Percentiles rank a stretch among this genome's conserved stretches.
phyloP scores from a whole-genome alignment of 2,888 invertebrate species.

The Thumatha senex region DNA sequence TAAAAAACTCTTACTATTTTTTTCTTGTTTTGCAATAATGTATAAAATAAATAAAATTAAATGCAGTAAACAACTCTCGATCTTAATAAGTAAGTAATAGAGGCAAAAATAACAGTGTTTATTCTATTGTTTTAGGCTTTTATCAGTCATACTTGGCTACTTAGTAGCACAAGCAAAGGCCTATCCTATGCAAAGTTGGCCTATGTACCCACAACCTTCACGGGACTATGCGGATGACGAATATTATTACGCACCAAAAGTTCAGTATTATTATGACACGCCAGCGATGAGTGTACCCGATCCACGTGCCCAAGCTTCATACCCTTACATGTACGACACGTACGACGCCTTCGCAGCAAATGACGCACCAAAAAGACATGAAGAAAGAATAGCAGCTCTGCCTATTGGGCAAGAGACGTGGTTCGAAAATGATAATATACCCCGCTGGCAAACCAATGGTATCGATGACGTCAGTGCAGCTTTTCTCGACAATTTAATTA shows the following conservation, averaged over 20 bases:
- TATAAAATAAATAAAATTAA: too few relatives aligned
- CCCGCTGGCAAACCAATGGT: slow-evolving; percentile 70
- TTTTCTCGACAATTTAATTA: slow-evolving; percentile 86
- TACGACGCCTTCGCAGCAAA: slow-evolving; percentile 79
- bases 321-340: slow-evolving; percentile 71
- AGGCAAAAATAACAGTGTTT: slow-evolving; percentile 1
- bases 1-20: too few relatives aligned
- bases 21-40: too few relatives aligned
- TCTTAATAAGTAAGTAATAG: too few relatives aligned
- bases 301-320: slow-evolving; percentile 69
- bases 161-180: slow-evolving; percentile 72
- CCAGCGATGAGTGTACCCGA: slow-evolving; percentile 66
- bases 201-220: slow-evolving; percentile 77
- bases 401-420: slow-evolving; percentile 87
- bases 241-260: slow-evolving; percentile 81
- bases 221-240: slow-evolving; percentile 82
- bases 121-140: slow-evolving; percentile 59
- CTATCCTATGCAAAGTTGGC: slow-evolving; percentile 73
- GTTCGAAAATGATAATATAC: slow-evolving; percentile 82
- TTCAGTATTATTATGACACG: slow-evolving; percentile 74
- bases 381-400: slow-evolving; percentile 84
- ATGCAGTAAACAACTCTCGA: too few relatives aligned
- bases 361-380: slow-evolving; percentile 84
- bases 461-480: slow-evolving; percentile 84
- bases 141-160: slow-evolving; percentile 73